Evolutionary conservation across 2,888 invertebrate species (phyloP).

Genomic region (Rhagium mordax): DNA sequence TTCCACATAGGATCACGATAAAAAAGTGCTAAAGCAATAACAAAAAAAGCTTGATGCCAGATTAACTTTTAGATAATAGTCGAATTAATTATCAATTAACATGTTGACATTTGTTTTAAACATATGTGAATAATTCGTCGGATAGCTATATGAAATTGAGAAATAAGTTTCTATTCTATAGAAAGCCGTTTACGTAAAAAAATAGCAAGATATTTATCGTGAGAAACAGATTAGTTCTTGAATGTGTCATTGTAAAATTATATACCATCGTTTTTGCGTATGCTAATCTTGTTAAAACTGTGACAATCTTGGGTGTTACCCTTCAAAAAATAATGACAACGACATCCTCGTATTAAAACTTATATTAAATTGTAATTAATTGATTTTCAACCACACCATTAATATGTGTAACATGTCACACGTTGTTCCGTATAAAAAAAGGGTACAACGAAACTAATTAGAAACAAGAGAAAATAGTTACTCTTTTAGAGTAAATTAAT

Average conservation of each 20-base stretch:
- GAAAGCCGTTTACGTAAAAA: constrained; percentile 8
- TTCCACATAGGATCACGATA: neutral
- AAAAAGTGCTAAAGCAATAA: neutral
- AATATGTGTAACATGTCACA: neutral
- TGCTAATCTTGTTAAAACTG: neutral
- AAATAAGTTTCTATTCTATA: constrained; percentile 5
- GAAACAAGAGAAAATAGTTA: neutral
- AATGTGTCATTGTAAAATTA: neutral
- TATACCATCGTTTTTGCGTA: neutral
- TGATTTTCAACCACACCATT: neutral
- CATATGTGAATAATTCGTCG: neutral
- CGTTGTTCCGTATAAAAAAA: neutral
- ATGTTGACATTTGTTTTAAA: neutral
- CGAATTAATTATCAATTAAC: constrained; percentile 11
- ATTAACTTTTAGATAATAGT: constrained; percentile 5
- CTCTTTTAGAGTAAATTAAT: neutral
- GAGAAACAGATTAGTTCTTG: constrained; percentile 1
- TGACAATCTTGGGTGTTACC: neutral
- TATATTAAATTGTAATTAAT: neutral
- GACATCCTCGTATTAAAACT: neutral
- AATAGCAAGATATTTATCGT: neutral
- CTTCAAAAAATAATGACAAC: neutral
- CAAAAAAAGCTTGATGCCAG: constrained; percentile 6
- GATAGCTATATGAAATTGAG: neutral
- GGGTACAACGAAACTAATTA: neutral